Percentiles rank a stretch among this genome's conserved stretches.
phyloP scores from a whole-genome alignment of 2,888 invertebrate genomes.

The Stenodera caucasica region DNA sequence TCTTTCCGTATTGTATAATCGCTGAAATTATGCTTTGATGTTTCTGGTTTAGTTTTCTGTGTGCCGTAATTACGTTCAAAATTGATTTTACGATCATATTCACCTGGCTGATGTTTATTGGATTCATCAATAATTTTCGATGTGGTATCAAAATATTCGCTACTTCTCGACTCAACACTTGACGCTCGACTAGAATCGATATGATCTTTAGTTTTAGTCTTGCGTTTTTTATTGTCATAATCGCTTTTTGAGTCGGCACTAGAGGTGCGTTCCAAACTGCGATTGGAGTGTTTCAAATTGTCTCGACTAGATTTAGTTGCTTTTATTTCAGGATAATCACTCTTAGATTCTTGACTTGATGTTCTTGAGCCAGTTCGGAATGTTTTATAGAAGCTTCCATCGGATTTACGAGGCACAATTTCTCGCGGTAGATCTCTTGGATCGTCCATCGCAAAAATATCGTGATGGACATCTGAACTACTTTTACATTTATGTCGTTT shows the following conservation, averaged over 20 bases:
- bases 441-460: constrained; percentile 78
- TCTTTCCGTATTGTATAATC: constrained; percentile 53
- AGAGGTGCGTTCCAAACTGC: constrained; percentile 56
- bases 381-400: constrained; percentile 72
- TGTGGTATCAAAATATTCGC: constrained; percentile 62
- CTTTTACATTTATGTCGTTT: constrained; percentile 66
- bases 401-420: constrained; percentile 71
- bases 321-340: constrained; percentile 70
- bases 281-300: constrained; percentile 52
- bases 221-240: constrained; percentile 50
- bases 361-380: constrained; percentile 64
- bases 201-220: constrained; percentile 45
- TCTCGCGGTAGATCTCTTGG: constrained; percentile 73
- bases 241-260: constrained; percentile 69
- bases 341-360: constrained; percentile 58
- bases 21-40: constrained; percentile 29
- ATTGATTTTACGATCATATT: constrained; percentile 53
- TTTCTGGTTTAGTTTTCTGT: constrained; percentile 41
- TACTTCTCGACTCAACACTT: constrained; percentile 67
- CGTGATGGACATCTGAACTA: constrained; percentile 69
- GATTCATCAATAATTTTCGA: constrained; percentile 45
- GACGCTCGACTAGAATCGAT: constrained; percentile 65
- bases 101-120: constrained; percentile 35
- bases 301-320: constrained; percentile 66
- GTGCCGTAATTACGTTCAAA: constrained; percentile 56